Evolutionary conservation across 92 coral and sea anemone species (phyloP), one percentile per base, ranked within the genome.

Genomic region (Palythoa grandiflora): DNA sequence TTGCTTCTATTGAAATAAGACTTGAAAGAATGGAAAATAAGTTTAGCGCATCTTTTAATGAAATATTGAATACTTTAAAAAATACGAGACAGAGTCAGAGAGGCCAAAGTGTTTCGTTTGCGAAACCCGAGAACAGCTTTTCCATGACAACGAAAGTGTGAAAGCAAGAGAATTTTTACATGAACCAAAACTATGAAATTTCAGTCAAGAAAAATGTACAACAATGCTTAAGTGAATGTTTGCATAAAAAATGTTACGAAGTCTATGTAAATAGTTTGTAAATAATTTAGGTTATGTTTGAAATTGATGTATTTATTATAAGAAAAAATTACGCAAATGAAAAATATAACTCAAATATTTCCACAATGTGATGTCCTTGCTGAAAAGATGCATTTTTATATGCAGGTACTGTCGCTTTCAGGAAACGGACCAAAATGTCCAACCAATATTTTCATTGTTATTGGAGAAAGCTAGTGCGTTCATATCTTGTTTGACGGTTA

Each of bases 1-100:
- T 94, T 17, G 88, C 66, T 38, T 91, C 75, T 52, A 85, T 94
- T 51, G 98, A 94, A 71, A 84, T 81, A 48, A 76, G 91, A 50
- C 85, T 94, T 9, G 66, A 87, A 38, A 78, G 79, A 59, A 93
- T 94, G 94, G 95, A 94, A 57, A 75, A 93, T 47, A 79, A 66
- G n/a, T 71, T 94, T 68, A 68, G 87, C 11, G 91, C 77, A 11
- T 88, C 91, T 3, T 84, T 94, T 55, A 89, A 89, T 71, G 93
- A 87, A 76, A 76, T 94, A 52, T 73, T 93, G 19, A 83, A 68
- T 17, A 36, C 84, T 66, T 66, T 91, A 38, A 84, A 88, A 63
- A 37, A 57, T 74, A 81, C 75, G 8, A 44, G 47, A 35, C 48
- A 48, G 8, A 44, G 28, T 16, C 48, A 48, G 39, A 51, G 37